A percentile compares a stretch with the other conserved stretches of the same genome.
Conservation (phyloP, 1,140 invertebrate species). For the Melipona quadrifasciata region DNA sequence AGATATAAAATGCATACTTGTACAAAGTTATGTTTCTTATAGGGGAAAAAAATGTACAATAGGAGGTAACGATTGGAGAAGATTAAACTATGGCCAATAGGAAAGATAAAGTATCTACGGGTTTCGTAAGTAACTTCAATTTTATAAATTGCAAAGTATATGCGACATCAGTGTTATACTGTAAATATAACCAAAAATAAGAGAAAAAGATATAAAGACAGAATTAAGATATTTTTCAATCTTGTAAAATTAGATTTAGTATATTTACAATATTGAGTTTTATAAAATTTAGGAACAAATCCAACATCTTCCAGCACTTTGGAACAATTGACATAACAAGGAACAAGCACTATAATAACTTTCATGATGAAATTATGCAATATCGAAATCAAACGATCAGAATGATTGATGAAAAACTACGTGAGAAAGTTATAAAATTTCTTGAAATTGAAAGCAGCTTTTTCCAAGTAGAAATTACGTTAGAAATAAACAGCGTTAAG, state of each 20-base stretch:
- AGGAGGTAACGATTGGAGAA: conserved; percentile 43
- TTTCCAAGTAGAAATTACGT: not conserved
- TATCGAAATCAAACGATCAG: not conserved
- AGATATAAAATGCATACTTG: too few relatives aligned
- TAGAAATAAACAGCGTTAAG: not conserved
- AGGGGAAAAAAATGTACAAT: conserved; percentile 44
- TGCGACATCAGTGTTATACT: not conserved
- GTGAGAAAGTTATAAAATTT: too few relatives aligned
- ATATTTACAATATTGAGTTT: not conserved
- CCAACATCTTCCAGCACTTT: too few relatives aligned
- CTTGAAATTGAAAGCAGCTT: too few relatives aligned
- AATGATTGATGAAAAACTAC: too few relatives aligned
- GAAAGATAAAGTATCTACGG: conserved; percentile 67
- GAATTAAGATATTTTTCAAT: not conserved
- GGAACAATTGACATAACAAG: too few relatives aligned
- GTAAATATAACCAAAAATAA: too few relatives aligned
- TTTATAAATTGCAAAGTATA: not conserved
- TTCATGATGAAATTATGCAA: too few relatives aligned
- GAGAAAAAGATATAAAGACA: not conserved
- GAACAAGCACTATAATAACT: not conserved
- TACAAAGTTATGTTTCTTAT: not conserved
- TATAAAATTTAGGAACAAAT: not conserved
- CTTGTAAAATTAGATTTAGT: not conserved
- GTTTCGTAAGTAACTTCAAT: conserved; percentile 66
- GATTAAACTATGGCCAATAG: conserved; percentile 65